phyloP scores from a whole-genome alignment of 92 coral and sea anemone species.

The Siderastrea radians region DNA sequence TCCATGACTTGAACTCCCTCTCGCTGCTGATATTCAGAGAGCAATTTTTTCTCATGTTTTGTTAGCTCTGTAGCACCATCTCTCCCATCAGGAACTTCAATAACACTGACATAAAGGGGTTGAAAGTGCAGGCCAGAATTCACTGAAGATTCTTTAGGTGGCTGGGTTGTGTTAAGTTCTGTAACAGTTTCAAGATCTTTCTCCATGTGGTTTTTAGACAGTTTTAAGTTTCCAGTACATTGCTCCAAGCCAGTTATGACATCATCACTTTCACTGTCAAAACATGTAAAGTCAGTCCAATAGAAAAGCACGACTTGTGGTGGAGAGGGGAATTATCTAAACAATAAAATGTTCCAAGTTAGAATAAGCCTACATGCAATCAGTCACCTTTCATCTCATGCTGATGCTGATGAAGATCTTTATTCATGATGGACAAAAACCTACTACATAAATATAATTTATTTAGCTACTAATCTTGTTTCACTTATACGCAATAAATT shows the following conservation, averaged over 20 bases:
- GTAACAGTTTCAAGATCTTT: neutral
- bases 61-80: conserved; percentile 34
- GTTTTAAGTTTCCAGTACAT: conserved; percentile 65
- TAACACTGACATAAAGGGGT: conserved; percentile 82
- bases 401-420: no score
- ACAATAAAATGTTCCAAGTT: no score
- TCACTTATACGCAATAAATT: no score
- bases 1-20: conserved; percentile 74
- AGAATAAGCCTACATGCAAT: no score
- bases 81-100: conserved; percentile 50
- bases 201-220: conserved; percentile 19
- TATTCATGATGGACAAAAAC: no score
- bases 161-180: neutral
- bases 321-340: neutral
- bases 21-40: conserved; percentile 69
- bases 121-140: conserved; percentile 33
- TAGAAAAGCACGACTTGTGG: neutral
- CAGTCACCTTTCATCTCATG: no score
- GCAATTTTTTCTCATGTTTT: conserved; percentile 78
- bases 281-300: neutral
- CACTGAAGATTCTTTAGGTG: neutral
- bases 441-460: no score
- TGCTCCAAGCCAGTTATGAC: conserved; percentile 48
- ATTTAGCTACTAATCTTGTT: no score
- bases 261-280: conserved; percentile 33